Conservation (phyloP, 2,797 vertebrate species). For the Cynodonichthys magdalenae region DNA sequence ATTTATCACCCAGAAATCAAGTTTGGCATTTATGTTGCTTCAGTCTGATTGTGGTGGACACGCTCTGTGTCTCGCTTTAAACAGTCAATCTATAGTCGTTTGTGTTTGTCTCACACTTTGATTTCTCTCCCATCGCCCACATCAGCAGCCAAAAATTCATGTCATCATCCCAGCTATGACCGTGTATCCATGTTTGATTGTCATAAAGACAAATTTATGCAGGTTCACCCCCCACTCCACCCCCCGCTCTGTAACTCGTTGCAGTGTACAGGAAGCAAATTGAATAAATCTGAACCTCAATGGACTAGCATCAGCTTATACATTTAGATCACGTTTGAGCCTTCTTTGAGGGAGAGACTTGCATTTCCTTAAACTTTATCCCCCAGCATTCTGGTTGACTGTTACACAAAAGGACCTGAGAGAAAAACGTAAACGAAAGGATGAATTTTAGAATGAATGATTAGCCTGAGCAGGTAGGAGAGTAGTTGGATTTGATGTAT, state of each 20-base stretch:
- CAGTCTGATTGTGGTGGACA: conserved; percentile 13
- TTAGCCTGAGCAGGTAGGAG: conserved; percentile 16
- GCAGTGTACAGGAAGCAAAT: conserved; percentile 30
- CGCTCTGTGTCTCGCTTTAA: conserved; percentile 7
- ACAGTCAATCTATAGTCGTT: conserved; percentile 12
- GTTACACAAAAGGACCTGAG: conserved; percentile 39
- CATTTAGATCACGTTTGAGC: conserved; percentile 47
- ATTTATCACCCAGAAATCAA: conserved; percentile 12
- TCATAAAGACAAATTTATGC: conserved; percentile 34
- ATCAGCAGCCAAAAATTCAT: conserved; percentile 17
- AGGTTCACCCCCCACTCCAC: conserved; percentile 10
- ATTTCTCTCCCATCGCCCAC: conserved; percentile 18
- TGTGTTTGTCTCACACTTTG: conserved; percentile 16
- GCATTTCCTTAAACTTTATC: conserved; percentile 35
- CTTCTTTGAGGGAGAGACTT: conserved; percentile 45
- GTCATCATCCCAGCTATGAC: conserved; percentile 24
- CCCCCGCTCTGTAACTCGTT: conserved; percentile 5
- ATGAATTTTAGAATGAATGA: conserved; percentile 32
- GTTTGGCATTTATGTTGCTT: conserved; percentile 10
- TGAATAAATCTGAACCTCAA: conserved; percentile 54
- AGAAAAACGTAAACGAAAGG: conserved; percentile 36
- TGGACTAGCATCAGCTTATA: conserved; percentile 41
- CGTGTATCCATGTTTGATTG: conserved; percentile 10
- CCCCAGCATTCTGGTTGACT: conserved; percentile 35
- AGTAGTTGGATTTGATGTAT: conserved; percentile 33